These are phyloP conservation scores for Aphaenogaster rudis DNA, from an alignment of 1,140 invertebrate genomes.

Conservation along the genomic window DNA sequence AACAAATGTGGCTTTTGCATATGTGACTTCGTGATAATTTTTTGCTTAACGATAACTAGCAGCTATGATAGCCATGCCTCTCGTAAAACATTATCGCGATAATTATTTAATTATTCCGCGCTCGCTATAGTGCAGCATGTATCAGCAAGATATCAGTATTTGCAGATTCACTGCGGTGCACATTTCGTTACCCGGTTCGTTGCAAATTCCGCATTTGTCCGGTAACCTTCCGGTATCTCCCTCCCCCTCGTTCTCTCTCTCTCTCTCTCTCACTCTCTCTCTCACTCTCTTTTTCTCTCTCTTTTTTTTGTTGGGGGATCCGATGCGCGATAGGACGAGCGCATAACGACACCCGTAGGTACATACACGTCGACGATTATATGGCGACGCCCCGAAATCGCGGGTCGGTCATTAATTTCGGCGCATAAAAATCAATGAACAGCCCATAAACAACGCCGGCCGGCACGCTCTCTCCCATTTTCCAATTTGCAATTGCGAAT, in stretches of 20 bases:
- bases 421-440: constrained; percentile 87
- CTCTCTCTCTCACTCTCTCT: constrained; percentile 47
- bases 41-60: neutral
- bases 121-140: constrained; percentile 31
- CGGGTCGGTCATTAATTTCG: constrained; percentile 86
- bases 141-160: constrained; percentile 74
- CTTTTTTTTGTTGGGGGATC: constrained; percentile 57
- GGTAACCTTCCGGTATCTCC: constrained; percentile 66
- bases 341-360: constrained; percentile 75
- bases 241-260: too few relatives aligned
- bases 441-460: constrained; percentile 86
- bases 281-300: constrained; percentile 47
- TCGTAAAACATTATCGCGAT: constrained; percentile 48
- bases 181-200: constrained; percentile 52
- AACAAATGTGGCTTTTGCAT: neutral
- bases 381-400: constrained; percentile 84
- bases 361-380: constrained; percentile 80
- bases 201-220: constrained; percentile 75
- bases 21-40: neutral
- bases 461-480: constrained; percentile 82
- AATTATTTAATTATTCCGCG: constrained; percentile 68
- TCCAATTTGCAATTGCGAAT: constrained; percentile 88
- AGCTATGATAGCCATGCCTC: neutral
- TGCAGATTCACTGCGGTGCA: constrained; percentile 48
- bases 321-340: constrained; percentile 66